Base-by-base conservation (phyloP, 2,888 invertebrate genomes). In the Synergus itoensis region DNA sequence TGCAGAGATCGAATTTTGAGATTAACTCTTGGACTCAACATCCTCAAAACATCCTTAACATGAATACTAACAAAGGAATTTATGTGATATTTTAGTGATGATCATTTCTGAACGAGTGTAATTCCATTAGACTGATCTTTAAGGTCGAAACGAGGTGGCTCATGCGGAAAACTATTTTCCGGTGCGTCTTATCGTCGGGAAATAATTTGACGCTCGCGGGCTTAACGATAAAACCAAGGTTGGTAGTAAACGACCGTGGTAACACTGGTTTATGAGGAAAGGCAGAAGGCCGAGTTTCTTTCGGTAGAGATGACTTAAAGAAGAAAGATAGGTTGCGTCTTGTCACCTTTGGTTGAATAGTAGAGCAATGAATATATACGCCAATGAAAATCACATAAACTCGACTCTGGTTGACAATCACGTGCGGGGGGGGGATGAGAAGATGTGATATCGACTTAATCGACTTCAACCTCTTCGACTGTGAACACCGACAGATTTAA, bases 101-200 rank as follows among this genome's bases (percentile, higher is more conserved):
- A 73, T 48, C 16, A 73, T 73, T 73, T 48, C 45, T 73, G 48
- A 73, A 48, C 53, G 73, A 73, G 73, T 36, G 53, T 73, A 73
- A 53, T 53, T 73, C 73, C 53, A 53, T 73, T 73, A 73, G 53
- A 16, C 36, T 36, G 73, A 73, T 48, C 73, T 73, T 73, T 73
- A 28, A 53, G 73, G 48, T 40, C 73, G 53, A 36, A 53, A 73
- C 53, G 73, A 73, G 73, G 36, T 73, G 16, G 36, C 5, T 73
- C 73, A 73, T 73, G 73, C 73, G 53, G 73, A 73, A 73, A 73
- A 73, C 73, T 73, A 73, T 73, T 73, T 73, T 73, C 73, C 53
- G 53, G 28, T 36, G 73, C 53, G 73, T 36, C 73, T 73, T 73
- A 73, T 73, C 73, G 53, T 28, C 53, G 28, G 73, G 36, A 53